Conservation (phyloP, 2,888 invertebrate species). For the Erannis defoliaria region DNA sequence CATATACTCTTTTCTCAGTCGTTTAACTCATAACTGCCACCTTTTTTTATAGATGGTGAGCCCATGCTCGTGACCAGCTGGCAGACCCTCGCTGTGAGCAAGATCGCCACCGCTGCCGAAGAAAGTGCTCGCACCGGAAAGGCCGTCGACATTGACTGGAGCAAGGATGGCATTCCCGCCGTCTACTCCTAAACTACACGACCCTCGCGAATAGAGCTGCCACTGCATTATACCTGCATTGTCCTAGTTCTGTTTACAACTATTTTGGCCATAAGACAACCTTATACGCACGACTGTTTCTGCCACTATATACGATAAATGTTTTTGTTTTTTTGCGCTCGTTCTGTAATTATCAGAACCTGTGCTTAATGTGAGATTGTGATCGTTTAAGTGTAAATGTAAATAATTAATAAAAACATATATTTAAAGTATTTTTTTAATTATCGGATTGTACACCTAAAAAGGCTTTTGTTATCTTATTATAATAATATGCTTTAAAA, state of each 20-base stretch:
- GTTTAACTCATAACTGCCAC: no score
- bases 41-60: constrained; percentile 57
- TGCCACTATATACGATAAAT: no score
- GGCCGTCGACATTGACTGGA: constrained; percentile 83
- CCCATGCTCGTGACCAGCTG: constrained; percentile 73
- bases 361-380: neutral
- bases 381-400: constrained; percentile 26
- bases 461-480: no score
- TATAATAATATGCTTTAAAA: no score
- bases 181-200: constrained; percentile 59
- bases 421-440: neutral
- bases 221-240: neutral
- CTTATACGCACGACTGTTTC: neutral
- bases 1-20: neutral
- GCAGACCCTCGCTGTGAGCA: constrained; percentile 85
- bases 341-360: neutral
- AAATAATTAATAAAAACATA: constrained; percentile 18
- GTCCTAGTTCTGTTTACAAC: neutral
- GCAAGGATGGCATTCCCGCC: constrained; percentile 70
- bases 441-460: no score
- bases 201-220: neutral
- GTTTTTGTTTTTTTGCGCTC: neutral
- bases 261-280: neutral
- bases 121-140: constrained; percentile 84
- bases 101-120: constrained; percentile 87